Percentiles rank a stretch among this genome's conserved stretches.
These are phyloP conservation scores for Xylota sylvarum DNA, from an alignment of 2,888 invertebrate genomes.

Conservation along the genomic window DNA sequence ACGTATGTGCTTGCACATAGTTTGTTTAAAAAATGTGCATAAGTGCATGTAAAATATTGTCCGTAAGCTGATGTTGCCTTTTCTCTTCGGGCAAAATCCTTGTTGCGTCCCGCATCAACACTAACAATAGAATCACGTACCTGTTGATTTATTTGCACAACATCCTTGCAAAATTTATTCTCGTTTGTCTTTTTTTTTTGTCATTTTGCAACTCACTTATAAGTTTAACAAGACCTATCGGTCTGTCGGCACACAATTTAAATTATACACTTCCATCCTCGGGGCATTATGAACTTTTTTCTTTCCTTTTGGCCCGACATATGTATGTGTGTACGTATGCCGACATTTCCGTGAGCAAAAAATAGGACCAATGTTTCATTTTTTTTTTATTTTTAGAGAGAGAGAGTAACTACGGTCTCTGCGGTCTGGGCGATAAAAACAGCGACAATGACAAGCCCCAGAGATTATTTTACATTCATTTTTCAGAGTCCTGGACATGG, in stretches of 20 bases:
- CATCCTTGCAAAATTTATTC: neutral
- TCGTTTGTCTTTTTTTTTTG: neutral
- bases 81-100: no score
- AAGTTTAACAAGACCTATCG: constrained; percentile 9
- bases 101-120: neutral
- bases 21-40: no score
- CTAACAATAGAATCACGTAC: neutral
- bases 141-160: neutral
- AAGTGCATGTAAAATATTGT: no score
- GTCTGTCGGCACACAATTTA: constrained; percentile 1
- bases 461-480: constrained; percentile 13
- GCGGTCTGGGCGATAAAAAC: neutral
- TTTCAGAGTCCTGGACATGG: neutral
- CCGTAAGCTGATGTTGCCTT: no score
- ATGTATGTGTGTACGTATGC: neutral
- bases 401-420: neutral
- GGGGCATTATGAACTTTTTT: neutral
- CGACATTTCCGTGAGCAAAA: neutral
- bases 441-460: neutral
- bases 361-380: neutral
- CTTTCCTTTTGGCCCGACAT: neutral
- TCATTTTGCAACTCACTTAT: neutral
- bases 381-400: neutral
- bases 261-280: neutral
- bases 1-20: no score